Evolutionary conservation across 1,140 invertebrate genomes (phyloP).

Genomic region (honey bee (Apis mellifera)): DNA sequence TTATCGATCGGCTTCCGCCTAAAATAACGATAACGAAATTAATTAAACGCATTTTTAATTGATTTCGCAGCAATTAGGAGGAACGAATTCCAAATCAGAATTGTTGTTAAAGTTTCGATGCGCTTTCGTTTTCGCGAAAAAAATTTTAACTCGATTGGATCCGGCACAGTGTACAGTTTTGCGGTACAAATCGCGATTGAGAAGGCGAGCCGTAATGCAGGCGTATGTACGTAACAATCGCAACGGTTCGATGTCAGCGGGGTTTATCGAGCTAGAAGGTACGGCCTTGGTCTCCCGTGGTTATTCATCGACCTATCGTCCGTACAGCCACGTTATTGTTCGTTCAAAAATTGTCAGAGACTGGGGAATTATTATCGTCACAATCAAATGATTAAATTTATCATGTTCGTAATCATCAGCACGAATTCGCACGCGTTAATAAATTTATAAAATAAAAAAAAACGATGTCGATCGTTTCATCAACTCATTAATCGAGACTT

Average conservation of each 20-base stretch:
- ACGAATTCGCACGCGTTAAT: too few relatives aligned
- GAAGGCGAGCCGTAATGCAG: not conserved
- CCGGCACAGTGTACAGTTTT: not conserved
- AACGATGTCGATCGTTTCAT: too few relatives aligned
- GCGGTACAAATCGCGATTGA: not conserved
- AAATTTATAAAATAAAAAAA: too few relatives aligned
- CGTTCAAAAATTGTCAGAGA: conserved; percentile 59
- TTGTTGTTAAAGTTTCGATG: too few relatives aligned
- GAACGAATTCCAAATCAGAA: too few relatives aligned
- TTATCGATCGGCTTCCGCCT: too few relatives aligned
- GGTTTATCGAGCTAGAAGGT: conserved; percentile 70
- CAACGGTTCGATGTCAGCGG: conserved; percentile 24
- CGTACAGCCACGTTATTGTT: conserved; percentile 55
- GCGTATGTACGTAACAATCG: conserved; percentile 23
- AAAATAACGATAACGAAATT: too few relatives aligned
- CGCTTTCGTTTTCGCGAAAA: not conserved
- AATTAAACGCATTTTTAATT: too few relatives aligned
- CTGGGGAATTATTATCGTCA: conserved; percentile 4
- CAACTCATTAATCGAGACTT: too few relatives aligned
- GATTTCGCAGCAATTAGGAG: too few relatives aligned
- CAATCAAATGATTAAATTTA: not conserved
- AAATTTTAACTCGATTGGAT: not conserved
- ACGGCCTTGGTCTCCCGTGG: conserved; percentile 77
- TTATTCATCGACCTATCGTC: conserved; percentile 78
- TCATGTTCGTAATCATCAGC: not conserved